phyloP scores from a whole-genome alignment of 2,888 invertebrate genomes.

The Pristionchus exspectatus region DNA sequence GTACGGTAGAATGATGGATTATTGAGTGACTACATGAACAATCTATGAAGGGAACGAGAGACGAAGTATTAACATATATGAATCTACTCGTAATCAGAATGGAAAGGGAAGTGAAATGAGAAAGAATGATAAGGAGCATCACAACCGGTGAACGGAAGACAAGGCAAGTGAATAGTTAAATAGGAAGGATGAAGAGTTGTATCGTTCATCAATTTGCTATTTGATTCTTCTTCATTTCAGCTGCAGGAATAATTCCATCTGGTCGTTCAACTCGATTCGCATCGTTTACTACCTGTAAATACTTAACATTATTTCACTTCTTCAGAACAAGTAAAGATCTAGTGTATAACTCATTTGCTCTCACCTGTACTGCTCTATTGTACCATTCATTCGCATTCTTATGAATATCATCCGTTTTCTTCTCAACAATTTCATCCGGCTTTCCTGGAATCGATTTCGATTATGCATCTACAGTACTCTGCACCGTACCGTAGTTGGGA shows the following conservation, averaged over 20 bases:
- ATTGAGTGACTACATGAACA: slow-evolving; percentile 14
- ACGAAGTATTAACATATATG: neutral
- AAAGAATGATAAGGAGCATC: slow-evolving; percentile 10
- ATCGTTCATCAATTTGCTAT: slow-evolving; percentile 24
- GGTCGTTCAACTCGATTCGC: slow-evolving; percentile 41
- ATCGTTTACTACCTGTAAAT: slow-evolving; percentile 49
- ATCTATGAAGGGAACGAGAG: neutral
- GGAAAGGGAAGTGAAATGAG: slow-evolving; percentile 31
- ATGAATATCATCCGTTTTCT: slow-evolving; percentile 76
- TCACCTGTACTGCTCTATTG: slow-evolving; percentile 70
- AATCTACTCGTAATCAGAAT: neutral
- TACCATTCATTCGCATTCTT: slow-evolving; percentile 76
- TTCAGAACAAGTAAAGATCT: neutral
- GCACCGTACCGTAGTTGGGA: slow-evolving; percentile 86
- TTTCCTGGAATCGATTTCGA: slow-evolving; percentile 62
- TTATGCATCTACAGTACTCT: neutral
- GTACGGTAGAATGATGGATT: neutral
- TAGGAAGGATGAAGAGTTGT: neutral
- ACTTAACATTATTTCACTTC: neutral
- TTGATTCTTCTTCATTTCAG: slow-evolving; percentile 37
- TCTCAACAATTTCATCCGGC: slow-evolving; percentile 75
- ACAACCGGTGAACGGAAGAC: slow-evolving; percentile 26
- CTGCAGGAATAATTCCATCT: slow-evolving; percentile 50
- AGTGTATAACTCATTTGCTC: neutral
- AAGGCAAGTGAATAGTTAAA: neutral